Base-by-base conservation (phyloP, 2,797 vertebrate species). In the Valencia hispanica region DNA sequence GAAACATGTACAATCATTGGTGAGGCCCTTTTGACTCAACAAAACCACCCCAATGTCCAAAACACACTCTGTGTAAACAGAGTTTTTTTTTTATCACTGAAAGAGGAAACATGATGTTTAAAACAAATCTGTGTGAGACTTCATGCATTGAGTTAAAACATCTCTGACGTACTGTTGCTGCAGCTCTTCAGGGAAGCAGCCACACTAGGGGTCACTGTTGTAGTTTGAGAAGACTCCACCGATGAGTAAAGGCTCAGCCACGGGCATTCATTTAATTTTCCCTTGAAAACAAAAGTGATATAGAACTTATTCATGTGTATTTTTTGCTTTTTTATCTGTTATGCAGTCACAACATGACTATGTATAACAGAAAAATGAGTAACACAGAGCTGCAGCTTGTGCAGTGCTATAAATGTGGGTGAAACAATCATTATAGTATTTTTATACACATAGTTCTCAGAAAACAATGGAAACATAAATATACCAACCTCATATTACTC, bases 131-230 rank as follows among this genome's bases (percentile, higher is more conserved):
- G 63, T n/a, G n/a, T 43, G 63, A 65, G 47, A 61, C 69, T 63
- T 5, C 69, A 30, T 30, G n/a, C 55, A 57, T 12, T 4, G 1
- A 15, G 0, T 17, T 43, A 43, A 59, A 68, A 43, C 65, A 27
- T 39, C 65, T 68, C 20, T 43, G 14, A 43, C 14, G 63, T 14
- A 41, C 12, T 6, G 22, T 27, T 41, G 36, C 43, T 70, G 6
- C 65, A 20, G 80, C 59, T 72, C 75, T 82, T 65, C 9, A 57
- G 80, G 74, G 68, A 81, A 27, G 79, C 79, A 96, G 95, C 91
- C 96, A 95, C 97, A 95, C 97, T 99, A 99, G 97, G 97, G 97
- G 97, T 97, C 97, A 97, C 96, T 99, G 96, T 98, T 98, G 97
- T 94, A 95, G 93, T 96, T 97, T 89, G 79, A 94, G 92, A 93